Conservation (phyloP, 35 echinoderm and acorn worm genomes). For the Apostichopus parvimensis region DNA sequence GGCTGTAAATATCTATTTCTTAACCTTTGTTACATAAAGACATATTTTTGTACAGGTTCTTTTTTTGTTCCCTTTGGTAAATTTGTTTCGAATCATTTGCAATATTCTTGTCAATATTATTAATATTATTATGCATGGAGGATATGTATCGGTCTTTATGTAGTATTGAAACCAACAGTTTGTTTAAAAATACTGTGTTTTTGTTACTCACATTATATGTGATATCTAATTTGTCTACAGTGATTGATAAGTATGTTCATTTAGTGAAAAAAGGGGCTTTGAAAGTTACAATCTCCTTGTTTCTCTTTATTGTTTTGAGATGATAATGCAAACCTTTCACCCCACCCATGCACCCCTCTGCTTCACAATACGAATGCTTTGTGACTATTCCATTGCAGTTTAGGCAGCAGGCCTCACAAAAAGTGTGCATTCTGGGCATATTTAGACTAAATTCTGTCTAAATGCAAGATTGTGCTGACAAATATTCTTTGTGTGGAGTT, state of each 20-base stretch:
- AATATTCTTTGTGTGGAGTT: too few species aligned
- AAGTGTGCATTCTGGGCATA: too few species aligned
- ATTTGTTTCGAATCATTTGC: conserved; percentile 41
- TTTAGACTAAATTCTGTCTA: too few species aligned
- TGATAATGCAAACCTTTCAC: too few species aligned
- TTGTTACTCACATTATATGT: conserved; percentile 10
- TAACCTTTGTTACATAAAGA: conserved; percentile 59
- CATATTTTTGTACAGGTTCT: conserved; percentile 55
- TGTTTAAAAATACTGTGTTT: conserved; percentile 29
- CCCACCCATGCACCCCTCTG: too few species aligned
- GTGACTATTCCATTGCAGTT: too few species aligned
- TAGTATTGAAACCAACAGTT: conserved; percentile 42
- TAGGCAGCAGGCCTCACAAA: too few species aligned
- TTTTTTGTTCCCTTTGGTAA: conserved; percentile 39
- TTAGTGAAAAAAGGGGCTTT: background rate
- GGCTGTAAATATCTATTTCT: conserved; percentile 57
- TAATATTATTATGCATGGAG: conserved; percentile 55
- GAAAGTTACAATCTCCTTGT: background rate
- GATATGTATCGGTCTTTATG: conserved; percentile 6
- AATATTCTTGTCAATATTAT: conserved; percentile 62
- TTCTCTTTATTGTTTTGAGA: background rate
- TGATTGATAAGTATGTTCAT: background rate
- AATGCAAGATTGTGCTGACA: too few species aligned
- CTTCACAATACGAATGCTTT: too few species aligned
- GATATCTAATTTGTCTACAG: background rate